These are phyloP conservation scores for Gymnosoma rotundatum DNA, from an alignment of 2,888 invertebrate genomes.

Conservation along the genomic window DNA sequence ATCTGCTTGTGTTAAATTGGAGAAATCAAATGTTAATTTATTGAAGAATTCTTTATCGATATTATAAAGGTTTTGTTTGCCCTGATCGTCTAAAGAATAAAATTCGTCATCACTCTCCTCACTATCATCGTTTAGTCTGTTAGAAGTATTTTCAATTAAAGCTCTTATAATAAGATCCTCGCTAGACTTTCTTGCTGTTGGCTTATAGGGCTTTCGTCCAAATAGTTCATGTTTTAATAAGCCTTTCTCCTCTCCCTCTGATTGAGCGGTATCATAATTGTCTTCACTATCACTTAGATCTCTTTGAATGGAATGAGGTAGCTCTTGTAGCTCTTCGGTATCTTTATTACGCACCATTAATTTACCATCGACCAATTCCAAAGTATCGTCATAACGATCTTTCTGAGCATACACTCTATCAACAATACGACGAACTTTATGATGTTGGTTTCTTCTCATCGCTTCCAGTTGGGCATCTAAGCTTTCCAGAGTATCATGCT, in stretches of 20 bases:
- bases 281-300: slow-evolving; percentile 69
- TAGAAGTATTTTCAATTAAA: slow-evolving; percentile 9
- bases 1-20: slow-evolving; percentile 67
- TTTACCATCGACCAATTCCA: slow-evolving; percentile 78
- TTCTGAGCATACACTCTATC: slow-evolving; percentile 76
- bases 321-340: slow-evolving; percentile 75
- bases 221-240: neutral
- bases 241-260: slow-evolving; percentile 62
- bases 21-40: slow-evolving; percentile 74
- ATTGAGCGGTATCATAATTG: slow-evolving; percentile 71
- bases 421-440: slow-evolving; percentile 72
- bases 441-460: slow-evolving; percentile 70
- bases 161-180: slow-evolving; percentile 35
- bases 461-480: slow-evolving; percentile 73
- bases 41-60: slow-evolving; percentile 76
- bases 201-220: slow-evolving; percentile 2
- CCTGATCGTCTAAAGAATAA: slow-evolving; percentile 73
- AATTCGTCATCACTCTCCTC: slow-evolving; percentile 68
- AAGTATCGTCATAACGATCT: slow-evolving; percentile 76
- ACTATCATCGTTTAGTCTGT: slow-evolving; percentile 3
- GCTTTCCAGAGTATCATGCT: slow-evolving; percentile 72
- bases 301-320: slow-evolving; percentile 68
- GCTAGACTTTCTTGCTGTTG: slow-evolving; percentile 2
- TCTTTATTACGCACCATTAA: slow-evolving; percentile 77
- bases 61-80: slow-evolving; percentile 69